Percentiles rank a stretch among this genome's conserved stretches.
Evolutionary conservation across 2,113 vertebrate species (phyloP).

Genomic region (Phalacrocorax aristotelis): DNA sequence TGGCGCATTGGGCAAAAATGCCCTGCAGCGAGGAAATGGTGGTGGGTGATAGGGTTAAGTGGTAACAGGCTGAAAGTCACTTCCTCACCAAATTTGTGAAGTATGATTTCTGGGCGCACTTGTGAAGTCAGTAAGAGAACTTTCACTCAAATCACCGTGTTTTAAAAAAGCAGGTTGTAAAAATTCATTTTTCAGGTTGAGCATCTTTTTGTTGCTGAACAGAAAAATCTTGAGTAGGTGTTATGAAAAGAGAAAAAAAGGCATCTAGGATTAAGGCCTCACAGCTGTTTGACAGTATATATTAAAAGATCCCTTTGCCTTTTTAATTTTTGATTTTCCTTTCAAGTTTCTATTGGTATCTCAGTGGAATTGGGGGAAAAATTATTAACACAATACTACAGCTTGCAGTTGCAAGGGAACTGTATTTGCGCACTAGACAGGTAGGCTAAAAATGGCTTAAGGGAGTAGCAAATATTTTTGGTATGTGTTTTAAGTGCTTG

Average conservation of each 20-base stretch:
- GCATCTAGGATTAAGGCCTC: conserved; percentile 30
- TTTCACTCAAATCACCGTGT: neutral
- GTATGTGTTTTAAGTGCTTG: conserved; percentile 51
- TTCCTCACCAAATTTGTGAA: neutral
- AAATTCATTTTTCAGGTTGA: neutral
- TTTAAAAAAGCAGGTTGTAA: neutral
- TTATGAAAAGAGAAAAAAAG: neutral
- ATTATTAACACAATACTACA: conserved; percentile 47
- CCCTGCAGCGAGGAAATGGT: neutral
- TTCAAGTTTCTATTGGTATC: conserved; percentile 49
- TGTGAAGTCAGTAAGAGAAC: neutral
- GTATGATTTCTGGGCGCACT: neutral
- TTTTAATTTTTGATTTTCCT: conserved; percentile 59
- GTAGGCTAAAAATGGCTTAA: conserved; percentile 61
- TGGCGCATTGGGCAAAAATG: neutral
- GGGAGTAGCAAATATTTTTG: conserved; percentile 25
- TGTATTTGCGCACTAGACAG: conserved; percentile 33
- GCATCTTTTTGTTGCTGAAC: conserved; percentile 6
- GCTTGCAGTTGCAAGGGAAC: neutral
- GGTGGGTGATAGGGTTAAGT: neutral
- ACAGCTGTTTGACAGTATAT: conserved; percentile 33
- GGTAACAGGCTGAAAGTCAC: neutral
- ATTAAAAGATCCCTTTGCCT: conserved; percentile 55
- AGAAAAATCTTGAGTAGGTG: conserved; percentile 7
- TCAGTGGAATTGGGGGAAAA: conserved; percentile 12